phyloP scores from a whole-genome alignment of 2,888 invertebrate species.

The Congeria kusceri region DNA sequence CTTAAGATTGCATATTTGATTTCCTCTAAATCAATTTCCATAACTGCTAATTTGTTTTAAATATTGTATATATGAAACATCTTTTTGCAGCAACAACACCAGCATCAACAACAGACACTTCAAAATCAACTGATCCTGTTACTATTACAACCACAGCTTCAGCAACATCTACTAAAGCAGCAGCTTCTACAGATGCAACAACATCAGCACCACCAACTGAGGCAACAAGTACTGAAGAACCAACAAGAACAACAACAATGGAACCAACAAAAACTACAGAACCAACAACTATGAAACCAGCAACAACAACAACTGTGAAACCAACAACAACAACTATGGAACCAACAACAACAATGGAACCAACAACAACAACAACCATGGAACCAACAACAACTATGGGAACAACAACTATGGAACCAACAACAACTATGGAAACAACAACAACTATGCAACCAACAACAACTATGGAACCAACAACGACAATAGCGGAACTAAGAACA shows the following conservation, averaged over 20 bases:
- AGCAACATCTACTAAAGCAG: conserved; percentile 14
- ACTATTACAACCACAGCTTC: conserved; percentile 26
- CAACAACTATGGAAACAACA: conserved; percentile 7
- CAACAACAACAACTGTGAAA: conserved; percentile 14
- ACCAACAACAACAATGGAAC: background rate
- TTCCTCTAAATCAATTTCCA: no score
- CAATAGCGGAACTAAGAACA: conserved; percentile 5
- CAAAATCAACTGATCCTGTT: background rate
- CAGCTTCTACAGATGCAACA: conserved; percentile 13
- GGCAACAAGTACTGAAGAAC: conserved; percentile 4
- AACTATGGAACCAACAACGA: conserved; percentile 26
- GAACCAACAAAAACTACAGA: conserved; percentile 1
- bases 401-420: background rate
- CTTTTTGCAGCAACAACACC: background rate
- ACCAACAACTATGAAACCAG: conserved; percentile 4
- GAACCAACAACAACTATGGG: conserved; percentile 1
- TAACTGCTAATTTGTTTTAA: no score
- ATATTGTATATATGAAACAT: no score
- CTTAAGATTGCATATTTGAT: no score
- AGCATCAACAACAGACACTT: background rate
- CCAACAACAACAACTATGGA: no score
- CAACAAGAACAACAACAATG: conserved; percentile 28
- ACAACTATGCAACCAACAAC: conserved; percentile 8
- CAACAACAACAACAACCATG: background rate
- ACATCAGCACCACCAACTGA: conserved; percentile 8